Conservation (phyloP, 2,888 invertebrate species). For the Schrankia costaestrigalis region DNA sequence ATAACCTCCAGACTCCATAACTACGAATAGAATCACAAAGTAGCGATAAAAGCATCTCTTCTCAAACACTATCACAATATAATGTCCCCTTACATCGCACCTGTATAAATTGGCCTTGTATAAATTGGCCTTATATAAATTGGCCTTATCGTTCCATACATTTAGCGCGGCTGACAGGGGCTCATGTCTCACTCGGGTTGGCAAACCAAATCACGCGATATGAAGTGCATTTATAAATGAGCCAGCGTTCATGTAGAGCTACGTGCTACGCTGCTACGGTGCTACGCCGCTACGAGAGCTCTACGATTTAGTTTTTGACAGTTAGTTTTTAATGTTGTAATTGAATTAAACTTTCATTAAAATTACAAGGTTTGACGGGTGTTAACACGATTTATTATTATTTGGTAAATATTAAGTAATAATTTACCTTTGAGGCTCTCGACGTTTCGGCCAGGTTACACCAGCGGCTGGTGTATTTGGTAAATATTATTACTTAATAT, state of each 20-base stretch:
- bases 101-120: conserved; percentile 48
- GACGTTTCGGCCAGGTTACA: too few species aligned
- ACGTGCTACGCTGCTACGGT: conserved; percentile 9
- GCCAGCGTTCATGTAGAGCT: conserved; percentile 13
- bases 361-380: not conserved
- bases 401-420: too few species aligned
- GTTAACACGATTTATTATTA: not conserved
- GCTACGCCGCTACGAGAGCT: too few species aligned
- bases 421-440: too few species aligned
- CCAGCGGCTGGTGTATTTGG: too few species aligned
- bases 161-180: conserved; percentile 43
- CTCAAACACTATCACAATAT: conserved; percentile 29
- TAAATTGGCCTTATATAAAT: conserved; percentile 19
- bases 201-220: conserved; percentile 64
- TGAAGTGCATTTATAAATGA: conserved; percentile 45
- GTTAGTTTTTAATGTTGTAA: too few species aligned
- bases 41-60: conserved; percentile 10
- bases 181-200: conserved; percentile 54
- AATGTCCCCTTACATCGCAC: conserved; percentile 29
- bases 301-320: not conserved
- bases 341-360: not conserved
- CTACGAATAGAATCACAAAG: conserved; percentile 19
- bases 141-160: conserved; percentile 43
- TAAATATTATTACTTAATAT: too few species aligned
- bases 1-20: conserved; percentile 8